These are phyloP conservation scores for Dolichallabes microphthalmus DNA, from an alignment of 2,113 vertebrate genomes.

Conservation along the genomic window DNA sequence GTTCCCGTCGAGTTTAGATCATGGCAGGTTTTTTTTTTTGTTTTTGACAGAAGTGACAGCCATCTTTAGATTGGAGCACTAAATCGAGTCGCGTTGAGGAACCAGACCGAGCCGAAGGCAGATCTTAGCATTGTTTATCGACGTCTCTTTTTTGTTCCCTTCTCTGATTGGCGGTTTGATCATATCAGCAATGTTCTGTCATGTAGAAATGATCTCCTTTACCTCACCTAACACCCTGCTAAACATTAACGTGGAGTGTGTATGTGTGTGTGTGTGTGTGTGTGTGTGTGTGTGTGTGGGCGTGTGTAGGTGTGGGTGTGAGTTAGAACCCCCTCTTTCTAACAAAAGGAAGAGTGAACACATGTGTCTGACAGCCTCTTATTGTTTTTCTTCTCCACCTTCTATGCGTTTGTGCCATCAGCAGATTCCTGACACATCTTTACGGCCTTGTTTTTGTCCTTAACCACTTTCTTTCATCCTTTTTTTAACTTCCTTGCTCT, in stretches of 20 bases:
- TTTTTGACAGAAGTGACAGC: constrained; percentile 16
- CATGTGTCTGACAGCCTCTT: constrained; percentile 68
- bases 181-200: constrained; percentile 61
- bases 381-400: constrained; percentile 64
- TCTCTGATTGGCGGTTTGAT: constrained; percentile 60
- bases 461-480: constrained; percentile 54
- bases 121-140: neutral
- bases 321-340: constrained; percentile 11
- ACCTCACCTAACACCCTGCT: constrained; percentile 64
- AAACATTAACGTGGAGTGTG: constrained; percentile 71
- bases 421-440: constrained; percentile 76
- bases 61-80: neutral
- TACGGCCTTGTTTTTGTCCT: constrained; percentile 68
- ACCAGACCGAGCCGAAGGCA: neutral
- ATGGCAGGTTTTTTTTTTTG: neutral
- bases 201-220: constrained; percentile 68
- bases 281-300: constrained; percentile 52
- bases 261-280: constrained; percentile 53
- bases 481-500: neutral
- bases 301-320: constrained; percentile 53
- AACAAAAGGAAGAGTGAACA: constrained; percentile 66
- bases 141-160: neutral
- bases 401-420: constrained; percentile 75
- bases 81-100: neutral
- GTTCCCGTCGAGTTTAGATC: constrained; percentile 16